Percentiles rank a stretch among this genome's conserved stretches.
Evolutionary conservation across 2,888 invertebrate genomes (phyloP).

Genomic region (Lysandra bellargus): DNA sequence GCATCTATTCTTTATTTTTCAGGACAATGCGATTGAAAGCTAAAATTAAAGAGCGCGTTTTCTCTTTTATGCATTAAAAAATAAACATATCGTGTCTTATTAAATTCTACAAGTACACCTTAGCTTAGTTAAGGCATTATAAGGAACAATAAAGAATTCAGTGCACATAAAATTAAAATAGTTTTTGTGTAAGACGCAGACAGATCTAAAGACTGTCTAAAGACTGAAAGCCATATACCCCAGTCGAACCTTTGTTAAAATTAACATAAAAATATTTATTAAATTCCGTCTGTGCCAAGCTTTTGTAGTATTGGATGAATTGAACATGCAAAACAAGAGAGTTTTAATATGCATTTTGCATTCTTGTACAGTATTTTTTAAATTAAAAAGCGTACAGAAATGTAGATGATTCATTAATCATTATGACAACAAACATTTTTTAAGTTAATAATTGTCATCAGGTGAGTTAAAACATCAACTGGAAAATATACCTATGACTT

Average conservation of each 20-base stretch:
- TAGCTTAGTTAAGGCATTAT: neutral
- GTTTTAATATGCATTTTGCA: neutral
- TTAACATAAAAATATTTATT: slow-evolving; percentile 17
- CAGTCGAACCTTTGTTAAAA: slow-evolving; percentile 12
- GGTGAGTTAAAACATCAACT: neutral
- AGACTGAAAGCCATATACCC: slow-evolving; percentile 7
- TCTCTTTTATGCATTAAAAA: neutral
- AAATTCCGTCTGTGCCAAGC: slow-evolving; percentile 16
- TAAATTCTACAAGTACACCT: neutral
- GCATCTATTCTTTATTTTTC: neutral
- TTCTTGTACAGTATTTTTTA: neutral
- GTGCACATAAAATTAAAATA: neutral
- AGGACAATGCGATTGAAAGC: neutral
- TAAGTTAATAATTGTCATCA: neutral
- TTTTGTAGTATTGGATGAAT: slow-evolving; percentile 9
- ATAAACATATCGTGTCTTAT: neutral
- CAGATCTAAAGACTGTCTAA: slow-evolving; percentile 11
- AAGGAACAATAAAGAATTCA: neutral
- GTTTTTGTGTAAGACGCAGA: neutral
- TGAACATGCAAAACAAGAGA: slow-evolving; percentile 22
- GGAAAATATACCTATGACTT: neutral
- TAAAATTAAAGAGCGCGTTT: neutral
- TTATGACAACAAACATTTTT: neutral
- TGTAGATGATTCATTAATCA: neutral
- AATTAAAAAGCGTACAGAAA: neutral